Evolutionary conservation across 2,888 invertebrate genomes (phyloP), one percentile per base, ranked within the genome.

Genomic region (Salpingus planirostris): DNA sequence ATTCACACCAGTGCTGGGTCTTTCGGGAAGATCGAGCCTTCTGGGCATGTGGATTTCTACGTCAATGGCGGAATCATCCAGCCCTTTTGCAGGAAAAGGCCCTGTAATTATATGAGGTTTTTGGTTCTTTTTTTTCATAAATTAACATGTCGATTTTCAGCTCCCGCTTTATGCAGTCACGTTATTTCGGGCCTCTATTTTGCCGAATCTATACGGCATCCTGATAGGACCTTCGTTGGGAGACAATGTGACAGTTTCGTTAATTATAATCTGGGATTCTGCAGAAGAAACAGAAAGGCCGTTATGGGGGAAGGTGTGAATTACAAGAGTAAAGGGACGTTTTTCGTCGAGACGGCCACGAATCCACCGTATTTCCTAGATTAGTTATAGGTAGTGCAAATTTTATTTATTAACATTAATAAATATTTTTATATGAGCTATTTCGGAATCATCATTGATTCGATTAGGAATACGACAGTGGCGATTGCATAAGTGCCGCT

Each of bases 1-100:
- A 86, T 91, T 49, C 91, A 92, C 57, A 89, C 91, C 1, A 88
- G 90, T 59, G 87, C 74, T 0, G 71, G 76, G 21, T 56, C 70
- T 3, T 71, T 74, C 43, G 77, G 78, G 0, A 71, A 74, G 49
- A 55, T 73, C 11, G 71, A 73, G 42, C 59, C 68, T 1, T 60
- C 68, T 30, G 78, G 78, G 0, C 74, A 78, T 46, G 68, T 71
- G 0, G 79, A 79, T 54, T 78, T 78, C 50, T 79, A 76, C 44
- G 49, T 67, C n/a, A 79, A 79, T 50, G 78, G 77, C 0, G 77
- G 77, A 11, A 46, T 46, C 2, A 21, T 55, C n/a, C 59, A 60
- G 30, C 59, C 59, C 3, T 45, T 49, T 35, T 60, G 59, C 36
- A 39, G 47, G 22, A 37, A 44, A 2, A 38, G 41, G 10, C 47